Evolutionary conservation across 2,797 vertebrate genomes (phyloP).

Genomic region (Sardinella longiceps): DNA sequence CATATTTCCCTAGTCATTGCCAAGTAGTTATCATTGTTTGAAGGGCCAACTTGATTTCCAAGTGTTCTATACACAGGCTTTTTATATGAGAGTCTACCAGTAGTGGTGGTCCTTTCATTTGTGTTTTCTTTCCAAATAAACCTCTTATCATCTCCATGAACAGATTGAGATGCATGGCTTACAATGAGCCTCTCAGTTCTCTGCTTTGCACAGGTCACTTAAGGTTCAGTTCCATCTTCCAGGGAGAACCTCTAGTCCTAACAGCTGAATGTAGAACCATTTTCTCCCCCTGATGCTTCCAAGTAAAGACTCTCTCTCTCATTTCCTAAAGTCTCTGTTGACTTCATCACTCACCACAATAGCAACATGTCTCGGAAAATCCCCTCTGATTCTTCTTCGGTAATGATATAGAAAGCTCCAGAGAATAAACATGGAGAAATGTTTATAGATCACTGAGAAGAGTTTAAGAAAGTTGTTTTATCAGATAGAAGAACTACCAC

Average conservation of each 20-base stretch:
- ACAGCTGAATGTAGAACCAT: background rate
- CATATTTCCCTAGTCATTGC: too few relatives aligned
- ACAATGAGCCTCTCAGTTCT: background rate
- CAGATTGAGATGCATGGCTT: background rate
- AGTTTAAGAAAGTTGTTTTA: background rate
- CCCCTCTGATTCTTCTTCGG: background rate
- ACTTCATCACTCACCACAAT: background rate
- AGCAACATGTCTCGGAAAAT: background rate
- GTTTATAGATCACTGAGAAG: background rate
- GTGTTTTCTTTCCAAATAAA: background rate
- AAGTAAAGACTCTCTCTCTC: background rate
- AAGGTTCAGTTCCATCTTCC: background rate
- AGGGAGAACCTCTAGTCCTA: background rate
- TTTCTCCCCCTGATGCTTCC: background rate
- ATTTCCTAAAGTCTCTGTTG: background rate
- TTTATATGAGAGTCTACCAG: background rate
- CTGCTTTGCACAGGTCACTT: background rate
- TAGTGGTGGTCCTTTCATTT: background rate
- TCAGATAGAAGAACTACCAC: background rate
- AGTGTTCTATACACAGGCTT: background rate
- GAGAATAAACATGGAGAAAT: background rate
- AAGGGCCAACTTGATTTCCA: too few relatives aligned
- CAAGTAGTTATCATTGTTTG: too few relatives aligned
- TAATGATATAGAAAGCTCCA: background rate
- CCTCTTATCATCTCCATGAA: background rate